phyloP scores from a whole-genome alignment of 2,888 invertebrate species.

The Ennomos quercinarius region DNA sequence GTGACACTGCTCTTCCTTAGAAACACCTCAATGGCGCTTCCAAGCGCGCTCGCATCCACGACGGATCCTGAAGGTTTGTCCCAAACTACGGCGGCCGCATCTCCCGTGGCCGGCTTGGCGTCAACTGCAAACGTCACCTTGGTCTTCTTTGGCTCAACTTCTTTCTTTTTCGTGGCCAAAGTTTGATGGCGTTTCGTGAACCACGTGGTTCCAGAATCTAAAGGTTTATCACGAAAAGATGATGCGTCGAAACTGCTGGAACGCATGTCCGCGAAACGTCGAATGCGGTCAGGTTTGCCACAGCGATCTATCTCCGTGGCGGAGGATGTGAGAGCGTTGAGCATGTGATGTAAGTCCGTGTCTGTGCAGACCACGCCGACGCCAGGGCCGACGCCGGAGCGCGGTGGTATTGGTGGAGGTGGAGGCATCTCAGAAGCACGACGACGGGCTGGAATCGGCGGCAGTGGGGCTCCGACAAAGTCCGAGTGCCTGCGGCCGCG shows the following conservation, averaged over 20 bases:
- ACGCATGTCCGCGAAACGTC: constrained; percentile 88
- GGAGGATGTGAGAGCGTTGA: constrained; percentile 92
- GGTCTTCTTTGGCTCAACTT: constrained; percentile 75
- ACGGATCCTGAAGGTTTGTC: constrained; percentile 91
- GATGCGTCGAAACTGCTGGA: constrained; percentile 95
- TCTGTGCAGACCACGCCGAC: constrained; percentile 93
- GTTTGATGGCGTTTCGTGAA: constrained; percentile 92
- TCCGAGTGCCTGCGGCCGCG: constrained; percentile 90
- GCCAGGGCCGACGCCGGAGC: constrained; percentile 83
- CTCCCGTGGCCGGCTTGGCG: constrained; percentile 83
- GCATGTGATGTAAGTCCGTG: constrained; percentile 92
- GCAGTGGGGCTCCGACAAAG: constrained; percentile 86
- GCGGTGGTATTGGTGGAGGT: constrained; percentile 76
- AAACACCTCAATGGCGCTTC: constrained; percentile 94
- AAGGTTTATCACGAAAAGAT: constrained; percentile 84
- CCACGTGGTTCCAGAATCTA: constrained; percentile 88
- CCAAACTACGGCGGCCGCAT: constrained; percentile 88
- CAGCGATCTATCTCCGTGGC: constrained; percentile 92
- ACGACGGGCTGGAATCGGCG: constrained; percentile 86
- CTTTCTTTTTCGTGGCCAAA: constrained; percentile 87
- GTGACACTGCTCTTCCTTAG: constrained; percentile 85
- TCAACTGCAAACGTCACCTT: constrained; percentile 87
- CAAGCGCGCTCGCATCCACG: constrained; percentile 92
- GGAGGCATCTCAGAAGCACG: constrained; percentile 91
- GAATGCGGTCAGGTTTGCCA: constrained; percentile 86